Conservation (phyloP, 2,888 invertebrate genomes). For the Cordylochernes scorpioides region DNA sequence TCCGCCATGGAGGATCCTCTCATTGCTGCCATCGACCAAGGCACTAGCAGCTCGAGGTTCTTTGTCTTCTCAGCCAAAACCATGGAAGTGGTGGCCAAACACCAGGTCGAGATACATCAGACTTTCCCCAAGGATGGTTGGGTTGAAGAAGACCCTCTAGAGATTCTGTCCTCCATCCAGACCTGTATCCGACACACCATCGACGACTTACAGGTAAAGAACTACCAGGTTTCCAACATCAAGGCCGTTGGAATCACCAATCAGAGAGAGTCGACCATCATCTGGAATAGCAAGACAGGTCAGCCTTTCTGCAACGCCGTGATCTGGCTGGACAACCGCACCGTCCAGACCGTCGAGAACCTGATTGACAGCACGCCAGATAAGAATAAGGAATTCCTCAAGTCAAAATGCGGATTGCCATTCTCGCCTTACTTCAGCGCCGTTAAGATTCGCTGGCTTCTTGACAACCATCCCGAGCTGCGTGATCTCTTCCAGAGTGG, state of each 20-base stretch:
- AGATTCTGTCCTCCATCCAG: constrained; percentile 47
- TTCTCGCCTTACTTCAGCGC: constrained; percentile 77
- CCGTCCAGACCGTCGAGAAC: constrained; percentile 59
- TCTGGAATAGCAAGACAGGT: constrained; percentile 79
- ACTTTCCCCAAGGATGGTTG: constrained; percentile 61
- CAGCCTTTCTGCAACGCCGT: constrained; percentile 79
- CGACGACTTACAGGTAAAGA: constrained; percentile 11
- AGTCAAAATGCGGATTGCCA: constrained; percentile 42
- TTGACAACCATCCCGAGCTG: constrained; percentile 57
- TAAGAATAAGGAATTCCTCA: constrained; percentile 35
- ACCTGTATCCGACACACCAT: constrained; percentile 54
- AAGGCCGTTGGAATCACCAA: constrained; percentile 70
- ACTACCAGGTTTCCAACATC: constrained; percentile 12
- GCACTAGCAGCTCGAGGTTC: constrained; percentile 85
- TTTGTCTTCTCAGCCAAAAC: constrained; percentile 44
- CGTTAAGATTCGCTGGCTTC: constrained; percentile 68
- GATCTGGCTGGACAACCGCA: constrained; percentile 90
- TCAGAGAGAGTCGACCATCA: constrained; percentile 83
- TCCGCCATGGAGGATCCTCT: no score
- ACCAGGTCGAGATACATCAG: constrained; percentile 56
- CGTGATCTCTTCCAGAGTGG: constrained; percentile 44
- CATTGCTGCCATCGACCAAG: constrained; percentile 84
- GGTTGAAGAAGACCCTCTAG: constrained; percentile 81
- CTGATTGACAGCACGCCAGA: constrained; percentile 51
- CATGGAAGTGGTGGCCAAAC: constrained; percentile 54